These are phyloP conservation scores for Acronicta leporina DNA, from an alignment of 2,888 invertebrate genomes.

Conservation along the genomic window DNA sequence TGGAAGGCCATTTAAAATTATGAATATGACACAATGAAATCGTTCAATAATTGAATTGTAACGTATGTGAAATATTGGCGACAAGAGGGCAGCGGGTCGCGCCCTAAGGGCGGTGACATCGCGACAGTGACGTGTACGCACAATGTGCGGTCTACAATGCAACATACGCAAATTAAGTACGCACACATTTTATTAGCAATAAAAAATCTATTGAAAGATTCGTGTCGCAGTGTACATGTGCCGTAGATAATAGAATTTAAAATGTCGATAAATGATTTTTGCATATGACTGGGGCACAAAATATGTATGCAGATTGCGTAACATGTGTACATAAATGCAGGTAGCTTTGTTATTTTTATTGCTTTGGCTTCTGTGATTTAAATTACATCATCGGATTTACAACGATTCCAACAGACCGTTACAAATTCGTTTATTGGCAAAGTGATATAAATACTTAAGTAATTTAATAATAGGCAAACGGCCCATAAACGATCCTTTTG, in stretches of 20 bases:
- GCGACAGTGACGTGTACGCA: constrained; percentile 67
- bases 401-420: constrained; percentile 82
- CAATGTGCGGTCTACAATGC: constrained; percentile 83
- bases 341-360: constrained; percentile 74
- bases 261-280: constrained; percentile 87
- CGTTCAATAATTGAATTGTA: constrained; percentile 82
- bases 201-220: constrained; percentile 84
- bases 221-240: constrained; percentile 80
- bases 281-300: constrained; percentile 79
- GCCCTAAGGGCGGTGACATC: constrained; percentile 76
- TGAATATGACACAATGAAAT: constrained; percentile 74
- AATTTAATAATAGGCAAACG: constrained; percentile 70
- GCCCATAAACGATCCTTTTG: constrained; percentile 59
- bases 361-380: constrained; percentile 73
- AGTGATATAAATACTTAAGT: constrained; percentile 75
- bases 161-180: constrained; percentile 86
- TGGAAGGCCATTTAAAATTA: constrained; percentile 74
- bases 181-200: constrained; percentile 85
- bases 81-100: constrained; percentile 84
- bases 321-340: constrained; percentile 83
- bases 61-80: constrained; percentile 72
- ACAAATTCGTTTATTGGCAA: constrained; percentile 75
- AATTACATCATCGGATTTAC: constrained; percentile 74
- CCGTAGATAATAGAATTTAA: constrained; percentile 80
- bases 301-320: constrained; percentile 75